These are phyloP conservation scores for Holothuria leucospilota DNA, from an alignment of 53 echinoderm and acorn worm species.

Conservation along the genomic window DNA sequence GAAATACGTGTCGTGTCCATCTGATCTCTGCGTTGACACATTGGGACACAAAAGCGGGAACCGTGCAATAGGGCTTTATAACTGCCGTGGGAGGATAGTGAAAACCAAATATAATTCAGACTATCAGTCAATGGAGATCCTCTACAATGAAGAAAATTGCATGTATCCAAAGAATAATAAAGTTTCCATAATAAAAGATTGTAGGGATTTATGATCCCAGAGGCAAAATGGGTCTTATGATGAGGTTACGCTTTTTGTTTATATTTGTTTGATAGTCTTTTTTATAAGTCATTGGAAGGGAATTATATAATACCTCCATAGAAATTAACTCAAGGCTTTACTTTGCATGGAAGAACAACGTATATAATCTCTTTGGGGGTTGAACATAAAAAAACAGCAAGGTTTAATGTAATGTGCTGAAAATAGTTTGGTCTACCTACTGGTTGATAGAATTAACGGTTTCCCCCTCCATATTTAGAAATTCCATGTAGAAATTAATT, in stretches of 20 bases:
- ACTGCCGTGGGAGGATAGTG: constrained; percentile 84
- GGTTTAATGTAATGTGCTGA: too few relatives aligned
- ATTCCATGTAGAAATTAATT: too few relatives aligned
- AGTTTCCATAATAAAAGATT: constrained; percentile 57
- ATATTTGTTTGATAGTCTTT: too few relatives aligned
- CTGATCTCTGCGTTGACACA: constrained; percentile 83
- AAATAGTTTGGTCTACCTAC: too few relatives aligned
- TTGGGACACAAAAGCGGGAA: constrained; percentile 70
- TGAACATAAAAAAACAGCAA: too few relatives aligned
- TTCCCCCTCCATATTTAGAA: too few relatives aligned
- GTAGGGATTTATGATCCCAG: constrained; percentile 37
- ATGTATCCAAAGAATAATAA: constrained; percentile 46
- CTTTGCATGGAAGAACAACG: too few relatives aligned
- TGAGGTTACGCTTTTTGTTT: constrained; percentile 60
- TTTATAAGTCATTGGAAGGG: too few relatives aligned
- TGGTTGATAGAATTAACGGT: too few relatives aligned
- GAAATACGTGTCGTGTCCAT: constrained; percentile 61
- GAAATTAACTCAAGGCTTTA: too few relatives aligned
- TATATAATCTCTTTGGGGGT: too few relatives aligned
- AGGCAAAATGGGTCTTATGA: constrained; percentile 65
- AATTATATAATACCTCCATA: too few relatives aligned
- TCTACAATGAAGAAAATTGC: constrained; percentile 68
- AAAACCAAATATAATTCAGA: constrained; percentile 88
- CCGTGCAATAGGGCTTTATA: constrained; percentile 67
- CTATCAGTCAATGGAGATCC: constrained; percentile 72